Percentiles rank a stretch among this genome's conserved stretches.
These are phyloP conservation scores for Leptinotarsa defecta DNA, from an alignment of 1,140 invertebrate genomes.

Conservation along the genomic window DNA sequence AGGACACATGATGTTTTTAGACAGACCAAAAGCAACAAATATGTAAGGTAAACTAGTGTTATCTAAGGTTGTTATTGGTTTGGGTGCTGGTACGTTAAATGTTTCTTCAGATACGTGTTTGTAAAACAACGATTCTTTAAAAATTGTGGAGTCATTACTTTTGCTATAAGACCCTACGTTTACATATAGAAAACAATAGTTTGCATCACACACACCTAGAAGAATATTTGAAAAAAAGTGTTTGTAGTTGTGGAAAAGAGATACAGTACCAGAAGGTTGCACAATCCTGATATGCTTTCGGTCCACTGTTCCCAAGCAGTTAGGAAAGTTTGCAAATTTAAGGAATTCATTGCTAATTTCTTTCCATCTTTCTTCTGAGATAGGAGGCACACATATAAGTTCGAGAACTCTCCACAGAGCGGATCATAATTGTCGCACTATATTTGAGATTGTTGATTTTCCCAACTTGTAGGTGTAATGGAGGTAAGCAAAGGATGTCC, in stretches of 20 bases:
- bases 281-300: too few relatives aligned
- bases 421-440: background rate
- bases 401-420: background rate
- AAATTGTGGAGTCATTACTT: background rate
- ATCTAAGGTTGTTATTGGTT: background rate
- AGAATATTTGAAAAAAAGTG: background rate
- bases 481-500: background rate
- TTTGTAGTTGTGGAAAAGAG: background rate
- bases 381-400: background rate
- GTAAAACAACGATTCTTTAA: background rate
- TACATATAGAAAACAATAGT: background rate
- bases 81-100: background rate
- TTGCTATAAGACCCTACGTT: background rate
- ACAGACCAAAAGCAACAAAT: background rate
- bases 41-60: background rate
- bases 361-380: too few relatives aligned
- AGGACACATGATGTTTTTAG: conserved; percentile 51
- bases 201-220: background rate
- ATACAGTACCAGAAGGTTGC: too few relatives aligned
- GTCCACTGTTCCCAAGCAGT: background rate
- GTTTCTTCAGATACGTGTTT: background rate
- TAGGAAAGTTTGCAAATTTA: too few relatives aligned
- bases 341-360: too few relatives aligned
- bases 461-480: background rate
- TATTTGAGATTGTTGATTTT: conserved; percentile 1